phyloP scores from a whole-genome alignment of 1,140 invertebrate species.

The Hydropsyche tenuis region DNA sequence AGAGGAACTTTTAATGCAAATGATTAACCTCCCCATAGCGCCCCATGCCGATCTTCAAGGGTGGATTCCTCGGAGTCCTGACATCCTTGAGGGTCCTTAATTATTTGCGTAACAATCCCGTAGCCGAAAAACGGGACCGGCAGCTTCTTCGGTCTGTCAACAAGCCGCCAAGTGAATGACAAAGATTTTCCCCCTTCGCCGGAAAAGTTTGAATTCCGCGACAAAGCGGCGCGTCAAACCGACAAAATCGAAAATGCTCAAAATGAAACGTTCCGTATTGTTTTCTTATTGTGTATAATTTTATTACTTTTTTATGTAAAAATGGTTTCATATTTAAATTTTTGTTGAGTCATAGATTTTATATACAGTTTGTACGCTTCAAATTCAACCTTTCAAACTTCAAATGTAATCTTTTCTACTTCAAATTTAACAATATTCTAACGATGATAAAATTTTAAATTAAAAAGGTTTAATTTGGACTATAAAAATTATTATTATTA shows the following conservation, averaged over 20 bases:
- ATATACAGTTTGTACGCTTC: too few species aligned
- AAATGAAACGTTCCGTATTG: background rate
- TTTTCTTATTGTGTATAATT: background rate
- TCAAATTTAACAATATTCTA: too few species aligned
- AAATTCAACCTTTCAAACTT: too few species aligned
- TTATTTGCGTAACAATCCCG: conserved; percentile 33
- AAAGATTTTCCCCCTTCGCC: conserved; percentile 9
- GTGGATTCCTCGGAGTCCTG: conserved; percentile 9
- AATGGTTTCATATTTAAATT: background rate
- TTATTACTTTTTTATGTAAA: background rate
- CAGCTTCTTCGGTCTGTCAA: conserved; percentile 1
- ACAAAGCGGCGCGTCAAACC: conserved; percentile 4
- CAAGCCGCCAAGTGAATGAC: conserved; percentile 9
- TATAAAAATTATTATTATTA: too few species aligned
- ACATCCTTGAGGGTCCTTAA: conserved; percentile 26
- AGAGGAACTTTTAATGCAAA: conserved; percentile 26
- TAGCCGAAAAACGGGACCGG: background rate
- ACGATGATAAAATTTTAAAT: too few species aligned
- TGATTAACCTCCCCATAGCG: conserved; percentile 33
- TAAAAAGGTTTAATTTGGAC: too few species aligned
- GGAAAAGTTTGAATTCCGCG: conserved; percentile 22
- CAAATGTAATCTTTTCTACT: too few species aligned
- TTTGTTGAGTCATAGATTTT: too few species aligned
- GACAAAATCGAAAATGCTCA: too few species aligned
- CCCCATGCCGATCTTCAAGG: background rate